Base-by-base conservation (phyloP, 2,113 vertebrate genomes). In the Perca schrenkii region DNA sequence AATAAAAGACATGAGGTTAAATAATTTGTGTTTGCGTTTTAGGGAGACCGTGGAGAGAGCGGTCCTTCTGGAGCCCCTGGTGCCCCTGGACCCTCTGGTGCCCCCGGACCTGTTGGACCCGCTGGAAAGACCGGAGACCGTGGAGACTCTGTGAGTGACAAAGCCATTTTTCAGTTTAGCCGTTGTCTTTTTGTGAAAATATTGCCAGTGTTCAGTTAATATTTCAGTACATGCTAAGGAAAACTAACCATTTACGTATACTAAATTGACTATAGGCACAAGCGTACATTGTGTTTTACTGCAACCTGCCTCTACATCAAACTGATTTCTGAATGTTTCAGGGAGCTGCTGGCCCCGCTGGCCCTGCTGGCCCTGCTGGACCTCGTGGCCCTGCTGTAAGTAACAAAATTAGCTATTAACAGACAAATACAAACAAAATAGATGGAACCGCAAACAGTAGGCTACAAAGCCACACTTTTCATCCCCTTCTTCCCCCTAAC, bases 51-150 rank as follows among this genome's bases (percentile, higher is more conserved):
- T 86, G 98, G 98, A 94, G 98, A 99, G 94, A 72, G 67, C 0
- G 98, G 98, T 76, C 82, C 95, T 0, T 13, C 96, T 21, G 98
- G 98, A 90, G 95, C 96, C 34, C 90, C 97, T 79, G 98, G 98
- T 73, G 97, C 98, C 84, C 98, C 98, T 1, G 98, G 98, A 86
- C 96, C 98, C 77, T 95, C 98, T 25, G 98, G 98, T 52, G 97
- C 98, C 82, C 97, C 98, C 0, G 98, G 98, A 89, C 97, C 98
- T 0, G 92, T 98, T 0, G 98, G 98, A 83, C 98, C 98, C 72
- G 97, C 98, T 95, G 98, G 98, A 95, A 99, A 99, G 95, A 92
- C 21, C 0, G 98, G 98, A 81, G 98, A 99, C 84, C 98, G 98
- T 63, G 98, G 98, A 93, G 98, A 99, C 95, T 92, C 95, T 53